phyloP scores from a whole-genome alignment of 2,888 invertebrate species.

The Dynastes tityus region DNA sequence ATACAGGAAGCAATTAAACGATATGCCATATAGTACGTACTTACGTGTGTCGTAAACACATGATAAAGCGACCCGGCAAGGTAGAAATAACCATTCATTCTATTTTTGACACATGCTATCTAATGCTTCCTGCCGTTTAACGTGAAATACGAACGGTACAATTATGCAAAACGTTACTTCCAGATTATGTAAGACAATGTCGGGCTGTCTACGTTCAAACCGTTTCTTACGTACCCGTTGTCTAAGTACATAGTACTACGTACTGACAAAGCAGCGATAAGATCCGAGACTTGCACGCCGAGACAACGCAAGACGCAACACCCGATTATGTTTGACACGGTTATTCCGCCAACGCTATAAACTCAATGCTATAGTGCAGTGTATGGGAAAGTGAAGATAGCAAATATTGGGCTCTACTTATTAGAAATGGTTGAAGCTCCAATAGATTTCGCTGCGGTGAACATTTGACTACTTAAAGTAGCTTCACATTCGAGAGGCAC shows the following conservation, averaged over 20 bases:
- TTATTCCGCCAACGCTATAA: not conserved
- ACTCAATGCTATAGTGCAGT: no score
- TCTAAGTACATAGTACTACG: not conserved
- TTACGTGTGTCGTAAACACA: no score
- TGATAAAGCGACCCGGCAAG: no score
- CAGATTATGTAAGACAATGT: constrained; percentile 47
- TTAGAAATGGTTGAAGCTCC: not conserved
- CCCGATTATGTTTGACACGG: constrained; percentile 25
- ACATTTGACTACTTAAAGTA: no score
- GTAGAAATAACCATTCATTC: not conserved
- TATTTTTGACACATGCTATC: not conserved
- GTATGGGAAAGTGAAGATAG: no score
- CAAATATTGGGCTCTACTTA: no score
- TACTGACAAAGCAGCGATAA: constrained; percentile 6
- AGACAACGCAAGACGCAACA: constrained; percentile 36
- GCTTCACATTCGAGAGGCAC: no score
- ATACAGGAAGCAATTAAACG: no score
- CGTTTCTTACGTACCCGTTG: constrained; percentile 28
- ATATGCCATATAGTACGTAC: no score
- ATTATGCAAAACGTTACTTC: constrained; percentile 48
- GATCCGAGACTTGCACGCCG: constrained; percentile 13
- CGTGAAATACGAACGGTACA: constrained; percentile 16
- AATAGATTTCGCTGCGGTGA: not conserved
- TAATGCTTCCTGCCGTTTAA: constrained; percentile 28
- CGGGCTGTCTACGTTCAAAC: constrained; percentile 20